Conservation (phyloP, 2,797 vertebrate genomes). For the Corythornis leucogaster region DNA sequence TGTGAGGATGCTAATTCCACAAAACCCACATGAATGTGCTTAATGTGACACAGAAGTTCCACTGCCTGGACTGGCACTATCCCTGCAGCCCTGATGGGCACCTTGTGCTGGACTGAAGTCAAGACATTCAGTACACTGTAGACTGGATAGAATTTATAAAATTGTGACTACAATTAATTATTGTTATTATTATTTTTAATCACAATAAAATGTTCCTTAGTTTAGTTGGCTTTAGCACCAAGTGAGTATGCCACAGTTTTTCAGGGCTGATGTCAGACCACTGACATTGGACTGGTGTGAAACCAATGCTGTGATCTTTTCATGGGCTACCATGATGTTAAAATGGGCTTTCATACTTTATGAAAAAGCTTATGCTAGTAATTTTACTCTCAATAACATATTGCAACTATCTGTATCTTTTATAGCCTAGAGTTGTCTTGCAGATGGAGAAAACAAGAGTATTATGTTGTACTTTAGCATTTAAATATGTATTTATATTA, state of each 20-base stretch:
- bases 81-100: neutral
- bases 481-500: constrained; percentile 24
- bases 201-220: neutral
- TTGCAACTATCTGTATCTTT: neutral
- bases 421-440: neutral
- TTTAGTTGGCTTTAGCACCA: neutral
- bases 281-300: neutral
- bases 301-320: neutral
- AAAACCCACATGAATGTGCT: neutral
- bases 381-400: neutral
- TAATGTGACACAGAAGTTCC: neutral
- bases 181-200: neutral
- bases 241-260: neutral
- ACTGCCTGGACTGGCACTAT: neutral
- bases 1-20: neutral
- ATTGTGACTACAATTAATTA: neutral
- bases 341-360: neutral
- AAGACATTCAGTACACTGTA: neutral
- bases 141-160: neutral
- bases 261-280: neutral
- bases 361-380: neutral
- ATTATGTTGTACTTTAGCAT: neutral
- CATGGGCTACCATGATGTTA: neutral
- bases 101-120: neutral
- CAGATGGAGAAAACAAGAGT: neutral